Evolutionary conservation across 1,140 invertebrate species (phyloP).

Genomic region (Wiebesia pumilae): DNA sequence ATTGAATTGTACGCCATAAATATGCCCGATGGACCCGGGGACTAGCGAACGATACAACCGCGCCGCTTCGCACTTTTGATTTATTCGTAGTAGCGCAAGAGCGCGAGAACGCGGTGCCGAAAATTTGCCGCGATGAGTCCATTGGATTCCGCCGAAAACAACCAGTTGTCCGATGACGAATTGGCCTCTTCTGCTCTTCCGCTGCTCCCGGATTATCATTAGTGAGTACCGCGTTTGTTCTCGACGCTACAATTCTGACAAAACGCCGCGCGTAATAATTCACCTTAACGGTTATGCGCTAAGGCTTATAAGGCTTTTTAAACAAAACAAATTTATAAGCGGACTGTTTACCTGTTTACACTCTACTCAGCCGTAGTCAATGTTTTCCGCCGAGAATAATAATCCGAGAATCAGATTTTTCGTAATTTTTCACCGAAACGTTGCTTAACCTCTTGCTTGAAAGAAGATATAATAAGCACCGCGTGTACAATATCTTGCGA

Average conservation of each 20-base stretch:
- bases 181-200: slow-evolving; percentile 31
- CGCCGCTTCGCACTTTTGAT: slow-evolving; percentile 73
- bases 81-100: slow-evolving; percentile 62
- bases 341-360: not conserved
- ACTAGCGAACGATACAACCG: slow-evolving; percentile 46
- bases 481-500: too few relatives aligned
- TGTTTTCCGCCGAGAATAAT: not conserved
- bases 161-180: slow-evolving; percentile 44
- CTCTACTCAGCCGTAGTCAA: not conserved
- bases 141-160: slow-evolving; percentile 59
- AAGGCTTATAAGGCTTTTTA: not conserved
- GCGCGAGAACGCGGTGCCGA: slow-evolving; percentile 57
- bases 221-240: slow-evolving; percentile 9
- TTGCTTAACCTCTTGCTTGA: too few relatives aligned
- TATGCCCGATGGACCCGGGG: slow-evolving; percentile 73
- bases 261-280: slow-evolving; percentile 4
- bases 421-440: too few relatives aligned
- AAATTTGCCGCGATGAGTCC: slow-evolving; percentile 61
- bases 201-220: slow-evolving; percentile 37
- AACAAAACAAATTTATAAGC: not conserved
- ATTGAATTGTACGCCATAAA: slow-evolving; percentile 74
- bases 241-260: slow-evolving; percentile 22
- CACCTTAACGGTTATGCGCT: not conserved
- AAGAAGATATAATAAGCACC: too few relatives aligned
- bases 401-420: not conserved